These are phyloP conservation scores for Gallinago nigripennis DNA, from an alignment of 2,797 vertebrate genomes.

Conservation along the genomic window DNA sequence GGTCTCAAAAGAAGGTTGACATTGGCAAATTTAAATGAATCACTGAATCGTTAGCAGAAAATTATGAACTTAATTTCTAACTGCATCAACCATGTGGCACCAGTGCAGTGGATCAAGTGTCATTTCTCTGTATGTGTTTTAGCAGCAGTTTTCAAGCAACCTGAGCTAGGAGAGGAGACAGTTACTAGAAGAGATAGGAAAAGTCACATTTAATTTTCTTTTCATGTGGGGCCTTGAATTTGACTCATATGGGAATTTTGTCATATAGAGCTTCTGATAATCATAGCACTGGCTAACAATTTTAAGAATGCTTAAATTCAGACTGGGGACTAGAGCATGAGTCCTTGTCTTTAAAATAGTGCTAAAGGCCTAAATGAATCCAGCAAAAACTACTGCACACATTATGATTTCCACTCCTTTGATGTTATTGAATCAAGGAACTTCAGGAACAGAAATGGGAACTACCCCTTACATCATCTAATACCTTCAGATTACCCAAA, in stretches of 20 bases:
- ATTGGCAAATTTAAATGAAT: neutral
- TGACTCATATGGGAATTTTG: neutral
- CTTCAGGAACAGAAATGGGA: neutral
- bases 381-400: neutral
- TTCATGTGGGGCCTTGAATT: neutral
- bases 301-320: neutral
- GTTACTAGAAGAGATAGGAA: neutral
- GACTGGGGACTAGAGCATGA: neutral
- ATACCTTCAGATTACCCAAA: neutral
- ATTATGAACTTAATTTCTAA: neutral
- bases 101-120: neutral
- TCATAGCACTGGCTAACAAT: neutral
- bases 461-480: neutral
- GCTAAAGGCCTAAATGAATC: neutral
- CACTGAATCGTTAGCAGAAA: neutral
- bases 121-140: neutral
- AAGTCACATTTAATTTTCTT: neutral
- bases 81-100: neutral
- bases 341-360: neutral
- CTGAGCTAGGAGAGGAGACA: neutral
- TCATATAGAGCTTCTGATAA: neutral
- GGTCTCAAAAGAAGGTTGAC: neutral
- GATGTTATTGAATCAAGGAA: neutral
- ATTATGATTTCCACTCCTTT: neutral
- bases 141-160: neutral